Evolutionary conservation across 2,888 invertebrate species (phyloP), one percentile per base, ranked within the genome.

Genomic region (Dione vanillae): DNA sequence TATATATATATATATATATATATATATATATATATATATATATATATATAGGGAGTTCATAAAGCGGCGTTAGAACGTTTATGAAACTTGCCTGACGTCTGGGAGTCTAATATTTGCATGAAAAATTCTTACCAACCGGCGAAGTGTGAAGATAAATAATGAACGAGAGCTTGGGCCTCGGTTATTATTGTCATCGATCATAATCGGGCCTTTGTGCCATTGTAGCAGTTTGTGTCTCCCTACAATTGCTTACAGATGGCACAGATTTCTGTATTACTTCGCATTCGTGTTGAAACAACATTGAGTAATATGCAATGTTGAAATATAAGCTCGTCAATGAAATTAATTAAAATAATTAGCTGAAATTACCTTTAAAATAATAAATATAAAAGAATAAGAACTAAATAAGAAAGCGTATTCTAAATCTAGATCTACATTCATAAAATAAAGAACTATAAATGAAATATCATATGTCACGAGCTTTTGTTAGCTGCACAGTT

Each of bases 131-230:
- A 80, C 83, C 80, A 78, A 77, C 81, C 79, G 83, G 78, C 81
- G 83, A 87, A 86, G 86, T 87, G 87, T 80, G 85, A 85, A 85
- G 82, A 85, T 89, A 88, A 88, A 89, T 88, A 88, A 88, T 87
- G 88, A 82, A 79, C 73, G 78, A 81, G 80, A 81, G 77, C 80
- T 82, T 81, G 81, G 72, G 79, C 83, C 79, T 79, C 80, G 76
- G 82, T 82, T 84, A 85, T 87, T 88, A 86, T 85, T 85, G 83
- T 80, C 84, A 85, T 87, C 85, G 83, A 86, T 88, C 85, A 87
- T 80, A 81, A 81, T 82, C 83, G 80, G 76, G 41, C 65, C 71
- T 71, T 68, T 75, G 65, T 74, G 65, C 67, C 69, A 52, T 67
- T 64, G 69, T 73, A 62, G 69, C 68, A 72, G 66, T 67, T 52